Evolutionary conservation across 2,113 vertebrate species (phyloP).

Genomic region (Motacilla tschutschensis): DNA sequence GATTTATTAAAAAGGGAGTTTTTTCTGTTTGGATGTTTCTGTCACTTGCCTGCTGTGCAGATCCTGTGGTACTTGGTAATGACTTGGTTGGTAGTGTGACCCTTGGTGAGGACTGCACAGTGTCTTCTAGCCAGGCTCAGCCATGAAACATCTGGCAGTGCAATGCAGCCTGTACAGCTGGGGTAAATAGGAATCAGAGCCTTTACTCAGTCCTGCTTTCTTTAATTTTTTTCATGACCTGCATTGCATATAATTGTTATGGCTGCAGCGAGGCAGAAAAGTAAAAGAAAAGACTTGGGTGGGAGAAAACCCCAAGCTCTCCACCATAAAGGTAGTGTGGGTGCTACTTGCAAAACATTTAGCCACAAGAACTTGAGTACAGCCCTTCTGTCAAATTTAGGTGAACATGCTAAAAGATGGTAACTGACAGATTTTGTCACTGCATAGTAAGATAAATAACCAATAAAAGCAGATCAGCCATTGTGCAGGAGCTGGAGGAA

Average conservation of each 20-base stretch:
- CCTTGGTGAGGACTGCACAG: not conserved
- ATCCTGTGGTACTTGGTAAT: not conserved
- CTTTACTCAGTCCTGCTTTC: not conserved
- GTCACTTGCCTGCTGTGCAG: not conserved
- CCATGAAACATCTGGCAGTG: not conserved
- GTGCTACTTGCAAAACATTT: not conserved
- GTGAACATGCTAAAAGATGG: not conserved
- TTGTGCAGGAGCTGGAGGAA: not conserved
- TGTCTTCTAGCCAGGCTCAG: not conserved
- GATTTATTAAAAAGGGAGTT: not conserved
- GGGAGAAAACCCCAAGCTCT: not conserved
- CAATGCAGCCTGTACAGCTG: not conserved
- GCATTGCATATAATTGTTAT: not conserved
- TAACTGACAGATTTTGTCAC: not conserved
- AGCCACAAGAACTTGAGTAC: not conserved
- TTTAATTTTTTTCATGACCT: not conserved
- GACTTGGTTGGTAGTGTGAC: not conserved
- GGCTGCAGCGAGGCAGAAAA: not conserved
- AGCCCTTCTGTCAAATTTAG: rapidly evolving
- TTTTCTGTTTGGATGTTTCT: not conserved
- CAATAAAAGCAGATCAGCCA: not conserved
- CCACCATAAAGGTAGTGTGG: not conserved
- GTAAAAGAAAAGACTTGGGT: not conserved
- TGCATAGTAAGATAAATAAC: not conserved
- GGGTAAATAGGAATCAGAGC: not conserved